A percentile compares a stretch with the other conserved stretches of the same genome.
These are phyloP conservation scores for Xiphorhynchus erythropygius DNA, from an alignment of 2,797 vertebrate species.

Conservation along the genomic window DNA sequence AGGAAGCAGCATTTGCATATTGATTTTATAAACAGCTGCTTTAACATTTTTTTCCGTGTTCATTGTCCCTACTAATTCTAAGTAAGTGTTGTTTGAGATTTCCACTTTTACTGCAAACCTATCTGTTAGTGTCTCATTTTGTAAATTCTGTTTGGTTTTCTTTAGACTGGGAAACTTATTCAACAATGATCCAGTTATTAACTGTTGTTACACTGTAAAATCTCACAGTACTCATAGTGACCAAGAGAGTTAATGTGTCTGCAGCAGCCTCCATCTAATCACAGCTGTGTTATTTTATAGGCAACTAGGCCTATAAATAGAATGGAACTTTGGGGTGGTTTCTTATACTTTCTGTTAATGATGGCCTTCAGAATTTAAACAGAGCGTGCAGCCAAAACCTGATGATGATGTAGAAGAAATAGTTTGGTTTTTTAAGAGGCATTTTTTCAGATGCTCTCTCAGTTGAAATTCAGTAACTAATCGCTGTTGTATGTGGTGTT, in stretches of 20 bases:
- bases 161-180: neutral
- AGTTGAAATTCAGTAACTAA: neutral
- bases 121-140: neutral
- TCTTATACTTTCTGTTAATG: neutral
- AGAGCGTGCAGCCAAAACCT: neutral
- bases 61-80: neutral
- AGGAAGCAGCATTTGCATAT: neutral
- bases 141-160: neutral
- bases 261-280: neutral
- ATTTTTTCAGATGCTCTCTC: neutral
- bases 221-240: neutral
- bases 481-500: neutral
- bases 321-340: neutral
- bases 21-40: neutral
- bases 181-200: neutral
- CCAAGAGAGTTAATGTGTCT: neutral
- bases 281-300: slow-evolving; percentile 12
- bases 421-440: neutral
- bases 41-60: neutral
- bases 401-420: neutral
- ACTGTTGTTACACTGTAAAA: neutral
- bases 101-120: neutral
- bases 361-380: neutral
- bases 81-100: neutral
- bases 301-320: neutral